Base-by-base conservation (phyloP, 2,888 invertebrate genomes). In the Junonia oenone region DNA sequence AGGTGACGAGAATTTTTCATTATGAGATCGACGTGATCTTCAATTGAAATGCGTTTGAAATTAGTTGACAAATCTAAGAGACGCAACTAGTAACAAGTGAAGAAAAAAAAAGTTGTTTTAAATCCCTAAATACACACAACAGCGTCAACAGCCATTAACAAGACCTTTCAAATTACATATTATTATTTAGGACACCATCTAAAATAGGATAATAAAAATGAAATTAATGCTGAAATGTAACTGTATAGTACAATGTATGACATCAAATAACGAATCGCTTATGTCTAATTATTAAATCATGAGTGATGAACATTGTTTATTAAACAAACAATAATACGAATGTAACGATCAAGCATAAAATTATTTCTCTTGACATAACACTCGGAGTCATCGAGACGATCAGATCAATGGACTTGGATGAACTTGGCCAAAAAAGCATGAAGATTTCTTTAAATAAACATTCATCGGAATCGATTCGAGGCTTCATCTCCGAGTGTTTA, bases 401-500 rank as follows among this genome's bases (percentile, higher is more conserved):
- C 70, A 75, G 78, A 81, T 77, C 77, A 77, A 78, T 73, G 77
- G 72, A 78, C 75, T 75, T 71, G 60, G 69, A 76, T 76, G 78
- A 80, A 79, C 80, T 73, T 78, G 73, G 68, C 72, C 71, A 78
- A 83, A 83, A 83, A 83, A 81, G 71, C 83, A 78, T 79, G 79
- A 78, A 81, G 75, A 78, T 75, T 76, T 76, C 73, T 76, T 77
- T 73, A 85, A 87, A 86, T 83, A 85, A 89, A 89, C 78, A 88
- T 78, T 75, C 73, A 71, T 73, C 71, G 76, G 75, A 81, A 83
- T 81, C 78, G 81, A 84, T 86, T 83, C 78, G 77, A 76, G 74
- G 67, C 81, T 78, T 77, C 81, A 82, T 78, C 81, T 76, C 71
- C 53, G 67, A 83, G 82, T 88, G 76, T 89, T 89, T 89, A 83